Evolutionary conservation across 2,888 invertebrate species (phyloP), one percentile per base, ranked within the genome.

Genomic region (Trilocha varians): DNA sequence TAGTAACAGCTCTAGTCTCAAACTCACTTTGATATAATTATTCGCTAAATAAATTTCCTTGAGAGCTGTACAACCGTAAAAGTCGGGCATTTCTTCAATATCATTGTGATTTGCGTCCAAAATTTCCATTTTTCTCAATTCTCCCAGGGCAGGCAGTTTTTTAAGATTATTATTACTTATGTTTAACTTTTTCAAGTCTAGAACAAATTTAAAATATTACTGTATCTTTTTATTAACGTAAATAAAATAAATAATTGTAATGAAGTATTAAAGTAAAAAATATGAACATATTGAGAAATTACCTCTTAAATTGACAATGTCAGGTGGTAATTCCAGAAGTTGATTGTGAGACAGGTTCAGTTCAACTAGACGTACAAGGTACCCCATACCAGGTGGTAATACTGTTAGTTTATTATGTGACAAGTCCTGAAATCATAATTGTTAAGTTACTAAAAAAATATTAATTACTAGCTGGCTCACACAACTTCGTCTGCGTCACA

Each of bases 81-180:
- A 91, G 59, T 91, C 89, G 0, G 97, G 96, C 46, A 97, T 77
- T 47, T 79, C 80, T 50, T 87, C 80, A 52, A 97, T 89, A 59
- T 94, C 91, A 76, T 97, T 97, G 64, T 95, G 93, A 59, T 95
- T 91, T 3, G 93, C 89, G 63, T 94, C 91, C 16, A 96, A 72
- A 45, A 90, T 85, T 69, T 93, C 91, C 70, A 95, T 83, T 77
- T 91, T 92, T 39, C 92, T 84, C 48, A 95, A 73, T 62, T 93
- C 91, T 8, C 93, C 91, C 65, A 95, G 76, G 5, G 90, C 82
- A 5, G 95, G 92, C 44, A 93, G 65, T 34, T 62, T 62, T 57
- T 87, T 88, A 43, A 95, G 70, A 58, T 88, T 88, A 70, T 95
- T 95, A 59, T 92, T 88, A 59, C 89, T 91, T 39, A 94, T 72